Evolutionary conservation across 2,888 invertebrate genomes (phyloP).

Genomic region (Rosalia funebris): DNA sequence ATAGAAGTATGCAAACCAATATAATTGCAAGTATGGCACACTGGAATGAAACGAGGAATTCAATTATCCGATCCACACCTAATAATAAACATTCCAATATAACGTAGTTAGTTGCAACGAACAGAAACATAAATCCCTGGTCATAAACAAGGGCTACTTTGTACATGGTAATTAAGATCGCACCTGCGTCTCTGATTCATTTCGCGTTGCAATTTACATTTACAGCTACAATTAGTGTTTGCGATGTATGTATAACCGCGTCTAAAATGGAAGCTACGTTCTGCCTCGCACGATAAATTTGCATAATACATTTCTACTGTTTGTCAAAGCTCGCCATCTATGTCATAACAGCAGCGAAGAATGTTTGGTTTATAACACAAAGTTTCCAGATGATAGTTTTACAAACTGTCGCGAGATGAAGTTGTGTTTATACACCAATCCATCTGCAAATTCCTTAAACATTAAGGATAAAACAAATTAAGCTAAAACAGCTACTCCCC

Average conservation of each 20-base stretch:
- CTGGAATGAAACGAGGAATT: too few species aligned
- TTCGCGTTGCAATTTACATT: slow-evolving; percentile 29
- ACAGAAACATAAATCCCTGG: slow-evolving; percentile 4
- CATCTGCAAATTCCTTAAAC: too few species aligned
- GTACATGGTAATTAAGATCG: slow-evolving; percentile 1
- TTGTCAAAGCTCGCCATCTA: neutral
- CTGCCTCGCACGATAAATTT: slow-evolving; percentile 9
- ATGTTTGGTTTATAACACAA: too few species aligned
- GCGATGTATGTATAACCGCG: slow-evolving; percentile 9
- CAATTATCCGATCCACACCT: neutral
- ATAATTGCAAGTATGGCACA: too few species aligned
- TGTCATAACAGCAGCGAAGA: too few species aligned
- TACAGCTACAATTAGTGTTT: slow-evolving; percentile 33
- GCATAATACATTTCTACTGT: slow-evolving; percentile 15
- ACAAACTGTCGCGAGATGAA: too few species aligned
- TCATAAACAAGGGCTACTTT: neutral
- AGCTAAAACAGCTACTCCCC: too few species aligned
- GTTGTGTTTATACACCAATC: too few species aligned
- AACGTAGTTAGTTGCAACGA: neutral
- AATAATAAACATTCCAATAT: neutral
- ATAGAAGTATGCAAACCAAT: too few species aligned
- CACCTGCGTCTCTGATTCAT: slow-evolving; percentile 32
- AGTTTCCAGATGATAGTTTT: too few species aligned
- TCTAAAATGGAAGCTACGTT: slow-evolving; percentile 3
- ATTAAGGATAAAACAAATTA: too few species aligned